Conservation (phyloP, 2,888 invertebrate genomes). For the Mythimna ferrago region DNA sequence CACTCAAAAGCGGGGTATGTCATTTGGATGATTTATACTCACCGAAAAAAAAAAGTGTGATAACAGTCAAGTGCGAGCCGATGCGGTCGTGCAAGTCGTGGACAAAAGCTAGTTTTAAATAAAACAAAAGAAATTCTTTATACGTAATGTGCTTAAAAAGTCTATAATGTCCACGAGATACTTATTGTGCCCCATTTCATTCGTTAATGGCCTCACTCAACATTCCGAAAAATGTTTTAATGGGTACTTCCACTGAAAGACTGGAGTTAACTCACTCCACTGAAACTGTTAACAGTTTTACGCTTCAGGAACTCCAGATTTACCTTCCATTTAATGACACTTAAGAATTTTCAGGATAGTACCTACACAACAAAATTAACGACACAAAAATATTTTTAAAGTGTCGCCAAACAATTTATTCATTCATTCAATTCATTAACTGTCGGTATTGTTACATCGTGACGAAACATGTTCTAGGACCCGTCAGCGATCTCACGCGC, state of each 20-base stretch:
- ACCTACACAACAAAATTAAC: not conserved
- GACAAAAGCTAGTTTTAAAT: no score
- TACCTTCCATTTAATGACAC: not conserved
- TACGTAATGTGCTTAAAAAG: constrained; percentile 7
- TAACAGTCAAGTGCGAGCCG: no score
- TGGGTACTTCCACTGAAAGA: constrained; percentile 45
- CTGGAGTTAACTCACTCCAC: not conserved
- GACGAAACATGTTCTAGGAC: no score
- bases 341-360: not conserved
- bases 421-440: no score
- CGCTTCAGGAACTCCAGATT: constrained; percentile 27
- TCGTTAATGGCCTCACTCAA: constrained; percentile 42
- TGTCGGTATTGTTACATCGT: no score
- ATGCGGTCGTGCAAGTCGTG: no score
- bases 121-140: not conserved
- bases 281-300: constrained; percentile 26
- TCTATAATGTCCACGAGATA: constrained; percentile 10
- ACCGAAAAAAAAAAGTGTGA: no score
- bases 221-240: constrained; percentile 52
- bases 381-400: not conserved
- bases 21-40: no score
- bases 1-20: no score
- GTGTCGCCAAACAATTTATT: no score
- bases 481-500: no score
- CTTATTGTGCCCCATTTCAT: constrained; percentile 44